Conservation (phyloP, 2,888 invertebrate genomes). For the Agriotes lineatus region DNA sequence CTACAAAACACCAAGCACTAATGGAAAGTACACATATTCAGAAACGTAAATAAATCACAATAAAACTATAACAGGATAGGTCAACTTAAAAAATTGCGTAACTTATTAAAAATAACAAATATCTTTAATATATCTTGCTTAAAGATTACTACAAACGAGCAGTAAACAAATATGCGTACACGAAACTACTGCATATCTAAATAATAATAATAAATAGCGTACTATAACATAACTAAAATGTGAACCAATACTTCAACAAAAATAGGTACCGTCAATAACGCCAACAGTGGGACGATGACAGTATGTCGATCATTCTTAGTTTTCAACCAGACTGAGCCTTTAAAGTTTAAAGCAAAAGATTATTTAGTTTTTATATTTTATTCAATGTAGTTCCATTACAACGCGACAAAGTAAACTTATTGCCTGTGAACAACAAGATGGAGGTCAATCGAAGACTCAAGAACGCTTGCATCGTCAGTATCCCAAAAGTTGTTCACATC, state of each 20-base stretch:
- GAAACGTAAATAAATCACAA: slow-evolving; percentile 25
- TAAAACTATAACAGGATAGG: too few relatives aligned
- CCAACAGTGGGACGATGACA: too few relatives aligned
- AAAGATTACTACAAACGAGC: neutral
- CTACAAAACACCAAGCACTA: slow-evolving; percentile 42
- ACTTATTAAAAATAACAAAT: neutral
- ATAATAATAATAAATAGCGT: slow-evolving; percentile 17
- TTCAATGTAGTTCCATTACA: too few relatives aligned
- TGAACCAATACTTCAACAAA: slow-evolving; percentile 8
- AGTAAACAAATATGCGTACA: neutral
- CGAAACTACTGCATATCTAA: slow-evolving; percentile 12
- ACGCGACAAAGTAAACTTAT: too few relatives aligned
- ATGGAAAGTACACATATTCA: slow-evolving; percentile 12
- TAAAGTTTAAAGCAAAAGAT: too few relatives aligned
- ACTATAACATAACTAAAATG: slow-evolving; percentile 13
- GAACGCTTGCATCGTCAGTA: too few relatives aligned
- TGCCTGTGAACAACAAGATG: too few relatives aligned
- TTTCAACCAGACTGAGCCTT: too few relatives aligned
- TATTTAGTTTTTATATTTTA: too few relatives aligned
- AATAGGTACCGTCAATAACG: neutral
- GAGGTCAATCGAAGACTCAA: too few relatives aligned
- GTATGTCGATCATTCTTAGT: too few relatives aligned
- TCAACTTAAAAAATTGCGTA: slow-evolving; percentile 13
- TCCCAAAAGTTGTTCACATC: too few relatives aligned
- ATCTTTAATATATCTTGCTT: neutral